Conservation (phyloP, 1,140 invertebrate genomes). For the Magallana angulata region DNA sequence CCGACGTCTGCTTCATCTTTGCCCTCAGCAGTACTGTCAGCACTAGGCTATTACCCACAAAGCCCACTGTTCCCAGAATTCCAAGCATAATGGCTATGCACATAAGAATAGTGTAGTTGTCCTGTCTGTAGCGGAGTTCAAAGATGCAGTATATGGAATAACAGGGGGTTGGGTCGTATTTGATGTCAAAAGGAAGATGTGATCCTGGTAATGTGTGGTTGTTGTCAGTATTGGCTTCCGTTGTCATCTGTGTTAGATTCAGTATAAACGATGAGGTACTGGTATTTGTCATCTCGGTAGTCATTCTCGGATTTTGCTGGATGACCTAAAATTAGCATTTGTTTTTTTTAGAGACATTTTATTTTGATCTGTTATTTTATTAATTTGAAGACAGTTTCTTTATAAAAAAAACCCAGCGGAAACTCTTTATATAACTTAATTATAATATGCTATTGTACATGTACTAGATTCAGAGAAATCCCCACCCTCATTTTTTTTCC, state of each 20-base stretch:
- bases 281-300: background rate
- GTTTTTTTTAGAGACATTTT: too few relatives aligned
- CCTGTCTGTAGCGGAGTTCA: conserved; percentile 40
- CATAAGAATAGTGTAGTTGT: conserved; percentile 43
- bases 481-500: too few relatives aligned
- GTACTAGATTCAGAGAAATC: too few relatives aligned
- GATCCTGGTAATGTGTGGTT: background rate
- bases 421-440: too few relatives aligned
- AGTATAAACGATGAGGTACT: background rate
- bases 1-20: conserved; percentile 60
- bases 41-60: conserved; percentile 66
- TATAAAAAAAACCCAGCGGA: too few relatives aligned
- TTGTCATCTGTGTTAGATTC: background rate
- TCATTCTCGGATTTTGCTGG: background rate
- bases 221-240: background rate
- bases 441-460: too few relatives aligned
- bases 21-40: conserved; percentile 63
- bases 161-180: conserved; percentile 26
- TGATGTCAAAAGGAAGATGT: background rate
- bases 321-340: too few relatives aligned
- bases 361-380: too few relatives aligned
- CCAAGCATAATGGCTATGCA: conserved; percentile 60
- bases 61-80: conserved; percentile 62
- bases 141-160: conserved; percentile 53
- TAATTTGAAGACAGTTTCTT: too few relatives aligned